These are phyloP conservation scores for Anthonomus grandis DNA, from an alignment of 1,140 invertebrate species.

Conservation along the genomic window DNA sequence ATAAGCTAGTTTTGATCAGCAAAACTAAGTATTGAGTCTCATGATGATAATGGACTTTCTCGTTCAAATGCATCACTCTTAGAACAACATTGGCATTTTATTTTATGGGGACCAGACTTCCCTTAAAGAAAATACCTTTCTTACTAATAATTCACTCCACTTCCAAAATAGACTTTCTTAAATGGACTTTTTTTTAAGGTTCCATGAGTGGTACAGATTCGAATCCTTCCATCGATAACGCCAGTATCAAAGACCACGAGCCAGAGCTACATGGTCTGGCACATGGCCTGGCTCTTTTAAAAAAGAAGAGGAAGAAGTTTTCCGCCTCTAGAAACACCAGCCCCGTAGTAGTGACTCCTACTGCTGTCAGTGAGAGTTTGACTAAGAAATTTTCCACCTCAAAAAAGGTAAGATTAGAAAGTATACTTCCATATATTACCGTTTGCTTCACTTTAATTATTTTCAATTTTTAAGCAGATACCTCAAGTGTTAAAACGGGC, in stretches of 20 bases:
- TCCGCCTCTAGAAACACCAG: conserved; percentile 69
- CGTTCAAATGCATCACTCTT: no score
- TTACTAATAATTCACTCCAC: no score
- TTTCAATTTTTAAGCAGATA: conserved; percentile 24
- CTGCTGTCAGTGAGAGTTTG: conserved; percentile 35
- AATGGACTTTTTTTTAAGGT: conserved; percentile 17
- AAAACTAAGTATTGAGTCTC: no score
- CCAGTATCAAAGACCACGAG: conserved; percentile 19
- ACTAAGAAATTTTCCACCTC: conserved; percentile 22
- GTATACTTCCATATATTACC: neutral
- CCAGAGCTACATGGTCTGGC: conserved; percentile 42
- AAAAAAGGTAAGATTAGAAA: conserved; percentile 40
- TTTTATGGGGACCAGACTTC: no score
- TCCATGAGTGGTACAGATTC: conserved; percentile 47
- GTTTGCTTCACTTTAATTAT: neutral
- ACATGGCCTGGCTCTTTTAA: conserved; percentile 64
- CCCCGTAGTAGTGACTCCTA: conserved; percentile 51
- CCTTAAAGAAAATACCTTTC: no score
- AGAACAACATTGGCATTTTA: no score
- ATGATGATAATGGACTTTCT: no score
- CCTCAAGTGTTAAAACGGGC: conserved; percentile 56
- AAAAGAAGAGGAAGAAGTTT: conserved; percentile 75
- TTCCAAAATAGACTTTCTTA: no score
- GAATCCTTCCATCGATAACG: conserved; percentile 49
- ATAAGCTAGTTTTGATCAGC: no score